Conservation (phyloP, 2,888 invertebrate genomes). For the Synanthedon myopaeformis region DNA sequence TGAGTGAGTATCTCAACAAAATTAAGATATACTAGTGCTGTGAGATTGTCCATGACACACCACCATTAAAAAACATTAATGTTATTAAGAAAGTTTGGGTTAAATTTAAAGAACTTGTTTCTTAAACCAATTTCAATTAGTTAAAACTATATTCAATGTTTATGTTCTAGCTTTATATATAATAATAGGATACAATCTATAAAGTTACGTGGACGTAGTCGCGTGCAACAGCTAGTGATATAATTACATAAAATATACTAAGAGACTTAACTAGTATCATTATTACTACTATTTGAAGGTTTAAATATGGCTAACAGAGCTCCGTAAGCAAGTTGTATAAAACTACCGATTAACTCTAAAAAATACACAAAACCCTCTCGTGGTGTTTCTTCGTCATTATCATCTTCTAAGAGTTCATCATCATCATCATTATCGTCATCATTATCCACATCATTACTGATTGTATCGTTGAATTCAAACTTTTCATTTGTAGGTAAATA, state of each 20-base stretch:
- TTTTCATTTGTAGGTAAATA: constrained; percentile 27
- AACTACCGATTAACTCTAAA: constrained; percentile 42
- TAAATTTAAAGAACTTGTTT: too few species aligned
- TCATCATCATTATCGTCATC: constrained; percentile 1
- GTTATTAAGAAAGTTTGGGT: too few species aligned
- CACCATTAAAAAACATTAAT: too few species aligned
- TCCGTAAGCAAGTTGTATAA: constrained; percentile 43
- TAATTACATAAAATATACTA: neutral
- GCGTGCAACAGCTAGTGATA: too few species aligned
- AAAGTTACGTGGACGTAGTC: too few species aligned
- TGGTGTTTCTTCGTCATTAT: constrained; percentile 15
- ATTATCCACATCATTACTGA: constrained; percentile 3
- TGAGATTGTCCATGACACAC: too few species aligned
- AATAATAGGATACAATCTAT: too few species aligned
- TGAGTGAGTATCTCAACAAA: too few species aligned
- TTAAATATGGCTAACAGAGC: constrained; percentile 34
- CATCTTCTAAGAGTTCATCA: constrained; percentile 12
- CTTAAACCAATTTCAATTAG: too few species aligned
- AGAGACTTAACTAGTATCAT: neutral
- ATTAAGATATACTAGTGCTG: too few species aligned
- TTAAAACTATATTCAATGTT: too few species aligned
- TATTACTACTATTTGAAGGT: constrained; percentile 9
- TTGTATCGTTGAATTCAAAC: constrained; percentile 10
- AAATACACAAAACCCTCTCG: constrained; percentile 31
- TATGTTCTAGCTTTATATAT: too few species aligned